Base-by-base conservation (phyloP, 2,797 vertebrate species). In the Clarias platycephalus region DNA sequence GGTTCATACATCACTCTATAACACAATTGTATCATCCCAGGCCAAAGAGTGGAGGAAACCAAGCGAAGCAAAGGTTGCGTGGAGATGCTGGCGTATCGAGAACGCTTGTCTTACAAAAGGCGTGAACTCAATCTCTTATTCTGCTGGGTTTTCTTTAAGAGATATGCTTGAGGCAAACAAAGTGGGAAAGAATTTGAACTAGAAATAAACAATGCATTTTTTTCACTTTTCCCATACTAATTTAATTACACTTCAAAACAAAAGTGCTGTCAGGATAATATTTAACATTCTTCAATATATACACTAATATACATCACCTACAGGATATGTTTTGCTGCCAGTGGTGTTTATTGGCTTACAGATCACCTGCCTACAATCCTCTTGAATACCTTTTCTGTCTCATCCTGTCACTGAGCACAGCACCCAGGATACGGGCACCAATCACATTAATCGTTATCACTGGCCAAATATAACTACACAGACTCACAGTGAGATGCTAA, bases 1-100 rank as follows among this genome's bases (percentile, higher is more conserved):
- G 87, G 89, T 92, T 88, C 91, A 91, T 91, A 88, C 44, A 62
- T 86, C 88, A 90, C 89, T 85, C 53, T 84, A 86, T 87, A 85
- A 88, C 80, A 81, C 81, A 88, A 84, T 66, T 79, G 72, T 88
- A 74, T 74, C 84, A 86, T 85, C 83, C 79, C 77, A 49, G 75
- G 76, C 75, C 84, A 85, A 72, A 82, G 68, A 87, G 83, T 86
- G 67, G 55, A 85, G 79, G 77, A 63, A 88, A 82, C 78, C 63
- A 70, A 80, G 72, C 83, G 7, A 63, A 81, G 34, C 40, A 72
- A 28, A 22, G 72, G 62, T 31, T 79, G 44, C 66, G 67, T 70
- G 55, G 31, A 86, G 82, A 83, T 44, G 71, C 53, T 84, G 64
- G 83, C 64, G 80, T 82, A 58, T 72, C 40, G 49, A 57, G 67